Evolutionary conservation across 2,888 invertebrate genomes (phyloP), one percentile per base, ranked within the genome.

Genomic region (Eumerus sabulonum): DNA sequence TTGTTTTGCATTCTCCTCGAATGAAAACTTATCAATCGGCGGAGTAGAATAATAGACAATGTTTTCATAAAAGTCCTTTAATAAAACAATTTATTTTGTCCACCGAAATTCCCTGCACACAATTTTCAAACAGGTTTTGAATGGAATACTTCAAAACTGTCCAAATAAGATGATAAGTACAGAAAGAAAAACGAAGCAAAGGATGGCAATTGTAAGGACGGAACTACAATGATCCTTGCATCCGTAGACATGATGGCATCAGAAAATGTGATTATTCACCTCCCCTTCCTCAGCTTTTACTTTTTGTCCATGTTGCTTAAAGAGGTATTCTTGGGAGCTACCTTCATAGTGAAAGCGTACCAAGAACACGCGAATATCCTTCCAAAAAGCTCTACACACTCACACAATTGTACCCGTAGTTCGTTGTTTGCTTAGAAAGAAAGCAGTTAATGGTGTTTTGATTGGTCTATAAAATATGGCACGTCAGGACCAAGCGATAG

Each of bases 11-110:
- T 9, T 35, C 13, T 5, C 50, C 19, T 18, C 40, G 36, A 47
- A 45, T 18, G 27, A 35, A 17, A 38, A 62, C 45, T 66, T 63
- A 72, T 67, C 66, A 77, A 77, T 67, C 62, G 66, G 42, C n/a
- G n/a, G n/a, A n/a, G n/a, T n/a, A 18, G 67, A 48, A 53, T 77
- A 72, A 77, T 77, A 72, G 72, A 62, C 72, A 72, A 62, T 67
- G 67, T 77, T 27, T 63, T 77, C 62, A 67, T 72, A 63, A 50
- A 54, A 71, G 42, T 72, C 74, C 62, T 67, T 45, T 45, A 38
- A 35, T 40, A 36, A 27, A 17, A 11, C 42, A 40, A 19, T 35
- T 9, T 36, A 14, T 1, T 45, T 35, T 7, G 27, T 48, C 47
- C 36, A 59, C 36, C 42, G 18, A 18, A 13, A 40, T 40, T 40